A percentile compares a stretch with the other conserved stretches of the same genome.
These are phyloP conservation scores for Abscondita cerata DNA, from an alignment of 2,888 invertebrate species.

Conservation along the genomic window DNA sequence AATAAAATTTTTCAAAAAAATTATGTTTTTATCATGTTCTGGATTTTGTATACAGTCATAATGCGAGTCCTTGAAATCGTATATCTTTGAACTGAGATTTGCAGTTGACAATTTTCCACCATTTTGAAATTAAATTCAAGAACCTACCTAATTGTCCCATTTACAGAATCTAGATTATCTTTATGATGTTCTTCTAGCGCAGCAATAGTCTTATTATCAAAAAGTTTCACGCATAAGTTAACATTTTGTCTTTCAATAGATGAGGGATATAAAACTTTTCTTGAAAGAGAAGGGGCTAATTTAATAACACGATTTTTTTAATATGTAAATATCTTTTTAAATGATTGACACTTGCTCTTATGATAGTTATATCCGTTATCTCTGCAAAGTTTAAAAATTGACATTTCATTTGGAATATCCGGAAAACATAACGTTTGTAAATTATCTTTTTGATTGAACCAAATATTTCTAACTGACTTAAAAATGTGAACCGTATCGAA, in stretches of 20 bases:
- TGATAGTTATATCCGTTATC: background rate
- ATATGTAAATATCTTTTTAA: background rate
- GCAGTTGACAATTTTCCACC: slow-evolving; percentile 25
- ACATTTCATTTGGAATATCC: background rate
- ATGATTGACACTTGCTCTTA: slow-evolving; percentile 1
- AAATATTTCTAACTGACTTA: slow-evolving; percentile 1
- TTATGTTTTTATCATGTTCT: slow-evolving; percentile 6
- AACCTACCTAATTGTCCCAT: background rate
- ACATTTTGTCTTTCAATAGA: slow-evolving; percentile 5
- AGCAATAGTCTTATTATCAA: slow-evolving; percentile 5
- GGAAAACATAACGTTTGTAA: background rate
- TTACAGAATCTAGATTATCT: background rate
- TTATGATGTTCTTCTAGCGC: slow-evolving; percentile 1
- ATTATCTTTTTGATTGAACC: background rate
- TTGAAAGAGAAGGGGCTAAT: background rate
- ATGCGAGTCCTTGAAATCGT: slow-evolving; percentile 5
- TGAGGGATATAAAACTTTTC: slow-evolving; percentile 3
- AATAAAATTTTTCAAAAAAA: slow-evolving; percentile 13
- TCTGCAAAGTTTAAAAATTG: too few relatives aligned
- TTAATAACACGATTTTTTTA: background rate
- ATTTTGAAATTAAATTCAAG: slow-evolving; percentile 13
- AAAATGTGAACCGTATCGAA: background rate
- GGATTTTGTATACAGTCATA: slow-evolving; percentile 1
- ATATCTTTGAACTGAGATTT: slow-evolving; percentile 14
- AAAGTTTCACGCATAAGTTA: background rate